Conservation (phyloP, 2,113 vertebrate genomes). For the Cathartes aura region DNA sequence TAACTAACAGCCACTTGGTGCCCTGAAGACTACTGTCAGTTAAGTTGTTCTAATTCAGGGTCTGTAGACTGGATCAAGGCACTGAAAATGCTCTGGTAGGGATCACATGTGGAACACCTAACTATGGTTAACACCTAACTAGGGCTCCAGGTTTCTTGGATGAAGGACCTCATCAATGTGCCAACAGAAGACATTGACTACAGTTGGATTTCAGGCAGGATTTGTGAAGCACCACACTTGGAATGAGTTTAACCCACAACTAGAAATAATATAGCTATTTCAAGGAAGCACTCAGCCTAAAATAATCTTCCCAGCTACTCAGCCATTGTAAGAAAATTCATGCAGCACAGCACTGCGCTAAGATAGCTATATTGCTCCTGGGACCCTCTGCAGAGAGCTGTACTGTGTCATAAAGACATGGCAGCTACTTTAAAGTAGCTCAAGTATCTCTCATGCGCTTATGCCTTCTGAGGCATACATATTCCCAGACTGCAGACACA, state of each 20-base stretch:
- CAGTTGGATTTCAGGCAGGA: neutral
- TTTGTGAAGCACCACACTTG: neutral
- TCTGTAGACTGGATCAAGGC: neutral
- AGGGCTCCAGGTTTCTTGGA: neutral
- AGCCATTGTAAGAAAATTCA: neutral
- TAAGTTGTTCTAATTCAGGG: neutral
- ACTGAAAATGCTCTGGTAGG: rapidly evolving
- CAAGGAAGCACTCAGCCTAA: neutral
- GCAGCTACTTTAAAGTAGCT: neutral
- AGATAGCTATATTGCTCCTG: neutral
- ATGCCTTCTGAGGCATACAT: neutral
- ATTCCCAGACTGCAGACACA: neutral
- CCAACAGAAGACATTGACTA: neutral
- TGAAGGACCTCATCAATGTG: neutral
- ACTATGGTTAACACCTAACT: neutral
- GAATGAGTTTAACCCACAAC: neutral
- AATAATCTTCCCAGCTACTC: neutral
- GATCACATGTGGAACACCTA: neutral
- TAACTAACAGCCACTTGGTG: neutral
- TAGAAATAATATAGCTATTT: neutral
- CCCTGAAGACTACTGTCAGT: neutral
- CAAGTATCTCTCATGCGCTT: neutral
- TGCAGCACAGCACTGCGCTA: neutral
- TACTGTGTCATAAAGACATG: neutral
- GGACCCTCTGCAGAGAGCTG: neutral